Conservation (phyloP, 2,888 invertebrate genomes). For the Tineola bisselliella region DNA sequence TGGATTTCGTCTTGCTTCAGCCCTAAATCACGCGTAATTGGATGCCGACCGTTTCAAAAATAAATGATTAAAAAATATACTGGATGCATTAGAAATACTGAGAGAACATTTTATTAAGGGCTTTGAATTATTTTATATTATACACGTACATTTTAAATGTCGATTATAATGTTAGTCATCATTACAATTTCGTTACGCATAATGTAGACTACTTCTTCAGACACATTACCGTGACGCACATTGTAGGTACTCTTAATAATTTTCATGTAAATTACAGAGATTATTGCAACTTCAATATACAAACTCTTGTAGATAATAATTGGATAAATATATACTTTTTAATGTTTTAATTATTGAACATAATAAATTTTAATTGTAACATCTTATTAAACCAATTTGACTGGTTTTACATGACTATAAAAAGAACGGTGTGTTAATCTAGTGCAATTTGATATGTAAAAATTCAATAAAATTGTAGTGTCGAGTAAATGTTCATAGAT, state of each 20-base stretch:
- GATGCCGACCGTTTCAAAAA: constrained; percentile 22
- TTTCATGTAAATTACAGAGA: neutral
- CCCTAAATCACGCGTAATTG: constrained; percentile 48
- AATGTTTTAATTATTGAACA: neutral
- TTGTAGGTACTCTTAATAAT: too few relatives aligned
- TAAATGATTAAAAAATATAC: neutral
- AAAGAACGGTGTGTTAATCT: neutral
- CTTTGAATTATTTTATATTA: too few relatives aligned
- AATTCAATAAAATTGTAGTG: neutral
- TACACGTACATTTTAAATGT: neutral
- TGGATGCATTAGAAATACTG: neutral
- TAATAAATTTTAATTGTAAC: neutral
- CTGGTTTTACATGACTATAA: neutral
- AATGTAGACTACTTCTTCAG: neutral
- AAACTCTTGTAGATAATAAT: neutral
- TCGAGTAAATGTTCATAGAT: constrained; percentile 19
- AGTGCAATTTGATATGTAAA: constrained; percentile 1
- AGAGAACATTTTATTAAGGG: neutral
- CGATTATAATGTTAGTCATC: neutral
- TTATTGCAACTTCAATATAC: neutral
- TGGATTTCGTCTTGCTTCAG: constrained; percentile 33
- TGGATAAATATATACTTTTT: neutral
- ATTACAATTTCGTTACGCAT: constrained; percentile 7
- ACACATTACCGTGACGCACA: neutral
- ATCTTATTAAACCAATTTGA: neutral